Percentiles rank a stretch among this genome's conserved stretches.
Evolutionary conservation across 2,113 vertebrate species (phyloP).

Genomic region (Heterochromis multidens): DNA sequence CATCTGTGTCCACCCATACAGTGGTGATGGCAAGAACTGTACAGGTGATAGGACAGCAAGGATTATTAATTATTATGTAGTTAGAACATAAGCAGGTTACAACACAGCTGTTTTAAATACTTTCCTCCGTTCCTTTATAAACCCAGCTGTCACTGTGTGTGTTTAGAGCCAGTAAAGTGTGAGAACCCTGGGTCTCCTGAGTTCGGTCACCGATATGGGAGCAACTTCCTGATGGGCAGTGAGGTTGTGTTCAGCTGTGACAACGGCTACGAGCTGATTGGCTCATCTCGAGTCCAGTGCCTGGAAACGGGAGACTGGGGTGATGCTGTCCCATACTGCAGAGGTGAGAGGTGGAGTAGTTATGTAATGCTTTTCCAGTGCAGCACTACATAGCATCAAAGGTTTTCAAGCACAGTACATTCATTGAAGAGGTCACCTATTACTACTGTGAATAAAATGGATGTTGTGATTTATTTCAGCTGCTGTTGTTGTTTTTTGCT

Average conservation of each 20-base stretch:
- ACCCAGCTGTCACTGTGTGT: not conserved
- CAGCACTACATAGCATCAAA: too few species aligned
- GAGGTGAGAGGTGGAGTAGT: constrained; percentile 75
- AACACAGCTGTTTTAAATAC: not conserved
- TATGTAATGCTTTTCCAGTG: not conserved
- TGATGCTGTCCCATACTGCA: constrained; percentile 77
- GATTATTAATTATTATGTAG: too few species aligned
- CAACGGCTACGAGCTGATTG: constrained; percentile 81
- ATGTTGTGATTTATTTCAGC: not conserved
- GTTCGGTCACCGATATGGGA: constrained; percentile 80
- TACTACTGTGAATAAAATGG: not conserved
- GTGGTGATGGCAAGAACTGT: constrained; percentile 91
- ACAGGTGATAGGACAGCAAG: constrained; percentile 76
- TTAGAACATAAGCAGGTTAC: not conserved
- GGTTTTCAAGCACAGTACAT: too few species aligned
- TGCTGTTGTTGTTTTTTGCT: not conserved
- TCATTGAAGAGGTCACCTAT: too few species aligned
- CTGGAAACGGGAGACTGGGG: constrained; percentile 84
- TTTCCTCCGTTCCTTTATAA: not conserved
- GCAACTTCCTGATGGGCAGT: constrained; percentile 80
- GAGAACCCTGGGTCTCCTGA: constrained; percentile 80
- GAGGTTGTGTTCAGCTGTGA: constrained; percentile 83
- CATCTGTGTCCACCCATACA: constrained; percentile 85
- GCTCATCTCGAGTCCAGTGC: constrained; percentile 76
- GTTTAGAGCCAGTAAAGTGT: constrained; percentile 88